Evolutionary conservation across 2,113 vertebrate genomes (phyloP).

Genomic region (Dasyornis broadbenti): DNA sequence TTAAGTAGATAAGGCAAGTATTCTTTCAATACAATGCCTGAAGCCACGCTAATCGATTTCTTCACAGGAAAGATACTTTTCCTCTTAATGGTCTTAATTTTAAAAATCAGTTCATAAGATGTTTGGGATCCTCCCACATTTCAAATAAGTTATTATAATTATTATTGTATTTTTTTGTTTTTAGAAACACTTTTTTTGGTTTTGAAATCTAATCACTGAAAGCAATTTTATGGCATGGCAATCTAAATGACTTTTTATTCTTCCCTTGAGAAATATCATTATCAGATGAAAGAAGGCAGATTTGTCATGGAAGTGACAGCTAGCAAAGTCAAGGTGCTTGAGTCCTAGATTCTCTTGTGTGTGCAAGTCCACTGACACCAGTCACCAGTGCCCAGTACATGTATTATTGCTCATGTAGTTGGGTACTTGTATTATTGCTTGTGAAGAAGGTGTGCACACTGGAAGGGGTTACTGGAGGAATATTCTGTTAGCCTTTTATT

Average conservation of each 20-base stretch:
- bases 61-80: background rate
- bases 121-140: background rate
- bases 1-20: background rate
- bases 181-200: background rate
- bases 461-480: background rate
- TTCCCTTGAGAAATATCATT: background rate
- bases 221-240: background rate
- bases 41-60: background rate
- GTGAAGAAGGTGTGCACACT: constrained; percentile 3
- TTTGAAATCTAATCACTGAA: background rate
- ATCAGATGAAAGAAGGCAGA: background rate
- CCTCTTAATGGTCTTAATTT: background rate
- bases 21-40: background rate
- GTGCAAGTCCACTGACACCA: background rate
- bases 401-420: background rate
- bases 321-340: background rate
- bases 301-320: background rate
- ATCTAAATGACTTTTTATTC: constrained; percentile 3
- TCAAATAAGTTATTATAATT: background rate
- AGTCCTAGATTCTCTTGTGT: background rate
- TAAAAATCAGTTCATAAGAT: background rate
- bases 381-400: background rate
- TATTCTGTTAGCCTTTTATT: constrained; percentile 32
- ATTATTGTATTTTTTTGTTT: background rate
- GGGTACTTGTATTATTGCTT: background rate